Conservation (phyloP, 2,797 vertebrate genomes). For the Perodicticus potto region DNA sequence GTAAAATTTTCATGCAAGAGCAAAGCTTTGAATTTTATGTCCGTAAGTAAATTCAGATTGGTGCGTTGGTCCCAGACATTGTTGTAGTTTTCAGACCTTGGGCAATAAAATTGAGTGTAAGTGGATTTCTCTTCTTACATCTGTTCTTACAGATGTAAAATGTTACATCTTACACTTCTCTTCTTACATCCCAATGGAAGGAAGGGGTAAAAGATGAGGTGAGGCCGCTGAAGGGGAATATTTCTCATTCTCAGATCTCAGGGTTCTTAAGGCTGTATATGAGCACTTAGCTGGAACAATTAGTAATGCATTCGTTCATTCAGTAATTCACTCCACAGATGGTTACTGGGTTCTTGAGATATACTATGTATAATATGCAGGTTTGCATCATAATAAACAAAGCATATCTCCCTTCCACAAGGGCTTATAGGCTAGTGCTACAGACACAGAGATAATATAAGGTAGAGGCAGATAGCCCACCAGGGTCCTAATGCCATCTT, state of each 20-base stretch:
- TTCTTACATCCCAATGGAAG: background rate
- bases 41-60: background rate
- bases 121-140: background rate
- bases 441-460: background rate
- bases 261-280: background rate
- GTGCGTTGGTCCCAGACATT: background rate
- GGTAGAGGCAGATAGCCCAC: background rate
- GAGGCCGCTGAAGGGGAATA: background rate
- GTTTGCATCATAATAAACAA: background rate
- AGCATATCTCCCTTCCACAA: background rate
- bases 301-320: background rate
- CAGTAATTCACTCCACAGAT: background rate
- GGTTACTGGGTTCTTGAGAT: background rate
- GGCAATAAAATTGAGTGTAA: background rate
- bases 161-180: background rate
- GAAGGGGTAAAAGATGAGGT: background rate
- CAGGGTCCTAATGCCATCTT: background rate
- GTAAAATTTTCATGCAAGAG: background rate
- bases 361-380: background rate
- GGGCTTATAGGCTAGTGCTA: background rate
- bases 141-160: background rate
- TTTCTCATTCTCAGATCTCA: background rate
- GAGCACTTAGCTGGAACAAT: background rate
- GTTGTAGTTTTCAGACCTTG: background rate
- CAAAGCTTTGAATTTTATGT: slow-evolving; percentile 10